These are phyloP conservation scores for Psammodynastes pulverulentus DNA, from an alignment of 2,113 vertebrate species.

Conservation along the genomic window DNA sequence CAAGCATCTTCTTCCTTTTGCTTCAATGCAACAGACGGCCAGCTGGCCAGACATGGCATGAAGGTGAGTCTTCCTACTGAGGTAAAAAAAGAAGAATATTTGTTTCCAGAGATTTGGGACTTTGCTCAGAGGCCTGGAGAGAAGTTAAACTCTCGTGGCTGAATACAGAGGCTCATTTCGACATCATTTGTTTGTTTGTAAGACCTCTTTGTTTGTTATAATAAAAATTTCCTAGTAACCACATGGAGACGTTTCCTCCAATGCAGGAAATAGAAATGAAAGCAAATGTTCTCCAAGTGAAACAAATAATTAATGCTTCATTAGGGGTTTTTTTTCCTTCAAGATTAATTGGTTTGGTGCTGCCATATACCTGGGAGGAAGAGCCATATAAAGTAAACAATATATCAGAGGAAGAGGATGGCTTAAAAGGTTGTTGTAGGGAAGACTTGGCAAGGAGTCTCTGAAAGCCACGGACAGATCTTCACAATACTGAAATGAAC, in stretches of 20 bases:
- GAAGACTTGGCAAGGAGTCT: too few species aligned
- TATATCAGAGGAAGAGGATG: neutral
- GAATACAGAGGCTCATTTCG: neutral
- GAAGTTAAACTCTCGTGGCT: slow-evolving; percentile 11
- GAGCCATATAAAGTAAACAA: neutral
- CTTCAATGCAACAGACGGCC: neutral
- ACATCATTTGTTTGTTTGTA: neutral
- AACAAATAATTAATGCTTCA: neutral
- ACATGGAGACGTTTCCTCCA: neutral
- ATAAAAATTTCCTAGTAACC: neutral
- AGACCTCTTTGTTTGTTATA: neutral
- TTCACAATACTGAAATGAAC: too few species aligned
- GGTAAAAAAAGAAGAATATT: slow-evolving; percentile 12
- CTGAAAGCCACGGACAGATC: too few species aligned
- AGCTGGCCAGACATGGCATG: neutral
- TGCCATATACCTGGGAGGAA: neutral
- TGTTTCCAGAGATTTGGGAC: slow-evolving; percentile 7
- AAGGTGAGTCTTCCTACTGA: neutral
- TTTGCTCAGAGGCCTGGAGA: neutral
- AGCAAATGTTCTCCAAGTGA: neutral
- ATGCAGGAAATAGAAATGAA: neutral
- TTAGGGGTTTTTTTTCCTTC: neutral
- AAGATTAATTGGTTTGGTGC: neutral
- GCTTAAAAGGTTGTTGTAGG: neutral
- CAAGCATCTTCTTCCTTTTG: neutral